Base-by-base conservation (phyloP, 2,888 invertebrate species). In the Lithosia quadra region DNA sequence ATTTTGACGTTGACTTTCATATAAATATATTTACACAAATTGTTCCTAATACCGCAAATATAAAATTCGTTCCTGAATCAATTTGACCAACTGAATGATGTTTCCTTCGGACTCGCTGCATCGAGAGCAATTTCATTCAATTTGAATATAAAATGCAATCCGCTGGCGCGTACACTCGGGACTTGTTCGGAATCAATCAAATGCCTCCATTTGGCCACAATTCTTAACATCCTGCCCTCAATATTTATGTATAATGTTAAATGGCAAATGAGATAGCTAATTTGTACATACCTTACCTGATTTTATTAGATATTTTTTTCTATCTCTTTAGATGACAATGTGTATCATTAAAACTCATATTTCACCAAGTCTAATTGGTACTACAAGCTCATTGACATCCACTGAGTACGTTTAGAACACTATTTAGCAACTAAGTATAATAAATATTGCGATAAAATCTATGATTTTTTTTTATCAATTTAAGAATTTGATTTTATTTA, bases 131-230 rank as follows among this genome's bases (percentile, higher is more conserved):
- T 66, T 64, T 64, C 71, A 67, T 61, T 58, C 61, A 64, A 71
- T 77, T 71, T 79, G 69, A 79, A 73, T 77, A 73, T 72, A 72
- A 67, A 67, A 65, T 64, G 61, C 63, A 61, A 67, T 56, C 58
- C 61, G 73, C 67, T 58, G 61, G 63, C 59, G 55, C 53, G 69
- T 67, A 69, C 65, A 65, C 55, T 56, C 33, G 69, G 57, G 70
- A 70, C 60, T 58, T 57, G 71, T 67, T 69, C 22, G 49, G 65
- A 76, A 67, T 79, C 73, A 73, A 15, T 59, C 53, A 69, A 18
- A 24, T 34, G 55, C 64, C 62, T 56, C 60, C 61, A 7, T 15
- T 33, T 15, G 63, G 59, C 58, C 15, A 67, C 65, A 61, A 67
- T 59, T 67, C 33, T 67, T 70, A 72, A 68, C 69, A 76, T 71